A percentile compares a stretch with the other conserved stretches of the same genome.
phyloP scores from a whole-genome alignment of 1,140 invertebrate species.

The Panagrolaimus sp. region DNA sequence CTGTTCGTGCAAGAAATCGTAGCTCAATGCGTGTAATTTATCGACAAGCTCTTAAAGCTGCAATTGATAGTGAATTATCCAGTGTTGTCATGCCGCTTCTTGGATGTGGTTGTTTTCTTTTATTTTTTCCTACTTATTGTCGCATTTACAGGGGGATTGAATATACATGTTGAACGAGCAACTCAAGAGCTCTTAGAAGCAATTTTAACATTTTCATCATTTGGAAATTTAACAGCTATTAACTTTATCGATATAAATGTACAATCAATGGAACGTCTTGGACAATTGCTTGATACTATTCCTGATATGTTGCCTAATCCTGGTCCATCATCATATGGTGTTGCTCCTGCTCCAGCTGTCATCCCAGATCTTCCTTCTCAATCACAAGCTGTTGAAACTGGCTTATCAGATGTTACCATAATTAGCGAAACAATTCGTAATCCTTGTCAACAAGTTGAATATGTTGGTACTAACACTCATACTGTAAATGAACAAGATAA shows the following conservation, averaged over 20 bases:
- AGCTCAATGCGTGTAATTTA: constrained; percentile 5
- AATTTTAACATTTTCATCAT: neutral
- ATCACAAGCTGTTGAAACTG: too few relatives aligned
- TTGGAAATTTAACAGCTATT: neutral
- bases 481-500: too few relatives aligned
- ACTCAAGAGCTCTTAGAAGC: neutral
- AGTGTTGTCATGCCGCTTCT: constrained; percentile 8
- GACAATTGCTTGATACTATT: neutral
- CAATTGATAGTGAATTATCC: neutral
- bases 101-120: neutral
- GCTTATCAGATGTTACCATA: too few relatives aligned
- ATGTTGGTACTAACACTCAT: too few relatives aligned
- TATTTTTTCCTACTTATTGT: neutral
- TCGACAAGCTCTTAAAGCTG: neutral
- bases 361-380: too few relatives aligned
- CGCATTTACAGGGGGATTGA: neutral
- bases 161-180: neutral
- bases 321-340: too few relatives aligned
- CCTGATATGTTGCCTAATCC: neutral
- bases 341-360: too few relatives aligned
- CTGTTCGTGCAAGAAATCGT: neutral
- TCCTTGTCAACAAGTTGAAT: too few relatives aligned
- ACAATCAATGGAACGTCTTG: neutral
- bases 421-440: too few relatives aligned
- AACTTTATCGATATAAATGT: neutral